These are phyloP conservation scores for Orussus abietinus DNA, from an alignment of 1,140 invertebrate species.

Conservation along the genomic window DNA sequence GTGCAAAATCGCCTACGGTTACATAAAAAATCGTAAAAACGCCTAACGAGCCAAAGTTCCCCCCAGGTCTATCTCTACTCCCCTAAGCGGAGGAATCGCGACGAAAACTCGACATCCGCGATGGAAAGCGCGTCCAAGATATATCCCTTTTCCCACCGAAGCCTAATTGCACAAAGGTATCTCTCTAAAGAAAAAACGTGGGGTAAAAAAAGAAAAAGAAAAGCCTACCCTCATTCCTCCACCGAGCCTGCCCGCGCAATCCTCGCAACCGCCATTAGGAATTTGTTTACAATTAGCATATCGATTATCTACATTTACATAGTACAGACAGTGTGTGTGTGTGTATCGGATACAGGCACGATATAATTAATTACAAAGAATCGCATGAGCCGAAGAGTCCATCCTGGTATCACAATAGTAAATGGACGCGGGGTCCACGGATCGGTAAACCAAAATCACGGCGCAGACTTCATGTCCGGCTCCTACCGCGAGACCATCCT, in stretches of 20 bases:
- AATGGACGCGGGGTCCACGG: constrained; percentile 22
- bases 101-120: no score
- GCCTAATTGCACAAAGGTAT: constrained; percentile 38
- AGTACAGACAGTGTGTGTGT: constrained; percentile 32
- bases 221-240: constrained; percentile 13
- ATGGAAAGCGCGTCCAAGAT: no score
- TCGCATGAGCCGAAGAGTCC: constrained; percentile 39
- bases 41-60: no score
- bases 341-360: constrained; percentile 48
- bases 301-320: constrained; percentile 41
- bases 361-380: constrained; percentile 48
- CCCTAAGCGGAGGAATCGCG: no score
- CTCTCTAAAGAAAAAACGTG: no score
- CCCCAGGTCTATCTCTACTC: no score
- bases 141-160: no score
- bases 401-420: constrained; percentile 45
- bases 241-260: no score
- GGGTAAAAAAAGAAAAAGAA: no score
- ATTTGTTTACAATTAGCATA: constrained; percentile 29
- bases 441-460: constrained; percentile 22
- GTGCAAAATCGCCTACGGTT: no score
- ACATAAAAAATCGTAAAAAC: no score
- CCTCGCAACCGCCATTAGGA: constrained; percentile 28
- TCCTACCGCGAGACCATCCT: constrained; percentile 10
- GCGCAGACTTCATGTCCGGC: constrained; percentile 39